Evolutionary conservation across 2,888 invertebrate genomes (phyloP), one percentile per base, ranked within the genome.

Genomic region (Flabesymbios commensalis): DNA sequence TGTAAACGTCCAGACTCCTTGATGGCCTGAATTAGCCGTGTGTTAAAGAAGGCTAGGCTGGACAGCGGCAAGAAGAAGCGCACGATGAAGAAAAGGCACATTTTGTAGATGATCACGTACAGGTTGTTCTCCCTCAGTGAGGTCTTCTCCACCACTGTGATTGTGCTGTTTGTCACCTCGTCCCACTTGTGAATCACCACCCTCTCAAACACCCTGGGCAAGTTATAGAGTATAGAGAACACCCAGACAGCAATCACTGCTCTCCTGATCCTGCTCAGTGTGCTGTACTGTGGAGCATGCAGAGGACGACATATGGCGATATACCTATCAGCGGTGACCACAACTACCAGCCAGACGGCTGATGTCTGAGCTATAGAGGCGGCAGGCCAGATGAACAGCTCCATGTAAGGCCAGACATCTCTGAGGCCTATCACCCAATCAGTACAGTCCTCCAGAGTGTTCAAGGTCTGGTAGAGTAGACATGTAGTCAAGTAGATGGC

Each of bases 271-370:
- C 67, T 32, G 2, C 56, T 60, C 42, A 60, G 54, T 2, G 65
- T 69, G 53, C 65, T 65, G 41, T 65, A 65, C 49, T 63, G 65
- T 2, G 63, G 58, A 7, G 65, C 56, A 29, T 68, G 63, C 28
- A 69, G 52, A 19, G 69, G 69, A 5, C 59, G 55, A 45, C 69
- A 69, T 22, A 69, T 67, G 45, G 69, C 69, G 24, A 66, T 52
- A 58, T 64, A 69, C 19, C 69, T 53, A 49, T 69, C 69, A 7
- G 64, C 64, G 4, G 69, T 69, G 1, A 69, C 57, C 14, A 69
- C 56, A 10, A 69, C 64, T 4, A 69, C 69, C 41, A 69, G 52
- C 69, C 69, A 69, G 10, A 69, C 69, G 2, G 69, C 60, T n/a
- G 64, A 55, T 22, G 66, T 69, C 58, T 69, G 69, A 0, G 69